phyloP scores from a whole-genome alignment of 2,888 invertebrate species.

The Acronicta psi region DNA sequence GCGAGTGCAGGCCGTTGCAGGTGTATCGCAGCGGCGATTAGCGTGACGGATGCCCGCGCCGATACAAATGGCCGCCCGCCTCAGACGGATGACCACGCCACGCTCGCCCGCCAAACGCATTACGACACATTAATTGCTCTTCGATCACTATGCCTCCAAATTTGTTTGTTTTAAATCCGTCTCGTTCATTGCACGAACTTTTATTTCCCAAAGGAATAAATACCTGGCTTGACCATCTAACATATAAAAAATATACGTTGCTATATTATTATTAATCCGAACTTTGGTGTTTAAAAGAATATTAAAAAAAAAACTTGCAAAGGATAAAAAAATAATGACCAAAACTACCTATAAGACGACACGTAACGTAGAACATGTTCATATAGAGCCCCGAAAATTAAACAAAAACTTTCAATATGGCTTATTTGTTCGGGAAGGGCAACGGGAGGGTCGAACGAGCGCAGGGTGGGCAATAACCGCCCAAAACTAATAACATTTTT shows the following conservation, averaged over 20 bases:
- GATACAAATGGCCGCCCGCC: conserved; percentile 81
- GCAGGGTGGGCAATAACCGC: conserved; percentile 83
- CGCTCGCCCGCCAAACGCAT: conserved; percentile 62
- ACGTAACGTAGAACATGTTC: conserved; percentile 34
- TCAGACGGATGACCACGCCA: conserved; percentile 75
- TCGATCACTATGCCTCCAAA: conserved; percentile 68
- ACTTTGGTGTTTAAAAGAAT: too few species aligned
- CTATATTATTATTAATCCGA: too few species aligned
- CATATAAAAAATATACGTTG: conserved; percentile 18
- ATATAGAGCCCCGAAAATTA: conserved; percentile 60
- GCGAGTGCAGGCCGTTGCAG: conserved; percentile 67
- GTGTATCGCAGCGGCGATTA: conserved; percentile 79
- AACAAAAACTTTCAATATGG: conserved; percentile 76
- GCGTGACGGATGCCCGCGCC: conserved; percentile 78
- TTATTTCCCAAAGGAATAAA: conserved; percentile 15
- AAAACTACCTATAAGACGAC: too few species aligned
- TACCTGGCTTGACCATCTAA: not conserved
- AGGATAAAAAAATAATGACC: too few species aligned
- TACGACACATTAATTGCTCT: conserved; percentile 79
- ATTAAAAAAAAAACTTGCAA: too few species aligned
- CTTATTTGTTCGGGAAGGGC: conserved; percentile 75
- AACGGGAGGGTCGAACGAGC: conserved; percentile 73
- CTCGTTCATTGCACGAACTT: conserved; percentile 12
- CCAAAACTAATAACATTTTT: conserved; percentile 88
- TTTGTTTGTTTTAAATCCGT: conserved; percentile 60